These are phyloP conservation scores for Pentalonia nigronervosa DNA, from an alignment of 1,140 invertebrate species.

Conservation along the genomic window DNA sequence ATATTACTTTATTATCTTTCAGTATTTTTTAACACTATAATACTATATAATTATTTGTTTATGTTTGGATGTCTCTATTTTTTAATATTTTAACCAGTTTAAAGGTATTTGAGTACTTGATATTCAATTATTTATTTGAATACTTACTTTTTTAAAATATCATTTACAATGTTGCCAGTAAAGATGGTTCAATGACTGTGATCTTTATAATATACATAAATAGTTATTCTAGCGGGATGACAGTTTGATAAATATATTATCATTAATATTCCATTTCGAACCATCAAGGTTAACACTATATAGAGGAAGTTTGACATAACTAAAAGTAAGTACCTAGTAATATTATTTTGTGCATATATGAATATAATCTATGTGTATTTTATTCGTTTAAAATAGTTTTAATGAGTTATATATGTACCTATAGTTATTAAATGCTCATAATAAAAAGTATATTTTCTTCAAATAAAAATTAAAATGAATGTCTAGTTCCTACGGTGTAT, in stretches of 20 bases:
- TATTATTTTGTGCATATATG: not conserved
- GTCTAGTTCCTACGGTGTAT: not conserved
- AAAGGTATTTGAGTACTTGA: not conserved
- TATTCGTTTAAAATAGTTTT: not conserved
- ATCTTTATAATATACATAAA: not conserved
- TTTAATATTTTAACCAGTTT: not conserved
- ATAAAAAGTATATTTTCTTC: not conserved
- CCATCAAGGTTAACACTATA: not conserved
- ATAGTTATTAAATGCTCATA: not conserved
- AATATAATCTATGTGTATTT: not conserved
- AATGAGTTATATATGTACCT: not conserved
- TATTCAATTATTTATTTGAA: not conserved
- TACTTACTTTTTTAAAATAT: not conserved
- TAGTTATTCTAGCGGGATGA: not conserved
- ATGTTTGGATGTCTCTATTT: not conserved
- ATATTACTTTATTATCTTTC: not conserved
- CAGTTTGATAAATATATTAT: conserved; percentile 12
- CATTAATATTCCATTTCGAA: not conserved
- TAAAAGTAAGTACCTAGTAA: not conserved
- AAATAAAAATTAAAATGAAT: not conserved
- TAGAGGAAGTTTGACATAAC: not conserved
- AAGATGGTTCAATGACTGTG: not conserved
- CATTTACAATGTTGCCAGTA: not conserved
- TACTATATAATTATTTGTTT: not conserved
- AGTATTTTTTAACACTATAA: not conserved